Evolutionary conservation across 2,888 invertebrate species (phyloP).

Genomic region (Eupithecia subfuscata): DNA sequence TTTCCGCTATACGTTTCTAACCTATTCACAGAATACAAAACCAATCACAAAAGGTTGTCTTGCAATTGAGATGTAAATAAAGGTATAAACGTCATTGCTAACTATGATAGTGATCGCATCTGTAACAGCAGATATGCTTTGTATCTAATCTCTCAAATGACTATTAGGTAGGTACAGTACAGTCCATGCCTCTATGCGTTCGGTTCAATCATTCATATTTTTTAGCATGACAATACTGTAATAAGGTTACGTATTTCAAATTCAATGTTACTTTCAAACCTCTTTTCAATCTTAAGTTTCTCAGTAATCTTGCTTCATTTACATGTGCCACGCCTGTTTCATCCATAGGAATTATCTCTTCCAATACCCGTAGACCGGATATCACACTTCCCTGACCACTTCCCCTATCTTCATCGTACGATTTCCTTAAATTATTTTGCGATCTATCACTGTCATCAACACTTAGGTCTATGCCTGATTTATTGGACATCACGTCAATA

Average conservation of each 20-base stretch:
- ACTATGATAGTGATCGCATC: background rate
- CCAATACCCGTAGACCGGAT: background rate
- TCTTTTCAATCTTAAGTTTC: slow-evolving; percentile 19
- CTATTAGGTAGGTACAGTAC: background rate
- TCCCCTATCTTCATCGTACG: background rate
- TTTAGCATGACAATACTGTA: slow-evolving; percentile 47
- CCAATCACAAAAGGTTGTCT: background rate
- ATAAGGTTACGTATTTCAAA: slow-evolving; percentile 59
- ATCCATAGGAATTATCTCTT: background rate
- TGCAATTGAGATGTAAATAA: background rate
- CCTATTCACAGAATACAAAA: background rate
- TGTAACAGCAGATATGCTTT: background rate
- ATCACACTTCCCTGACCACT: background rate
- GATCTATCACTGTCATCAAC: slow-evolving; percentile 5
- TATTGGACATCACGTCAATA: slow-evolving; percentile 1
- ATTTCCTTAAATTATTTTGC: background rate
- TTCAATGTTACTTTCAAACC: slow-evolving; percentile 55
- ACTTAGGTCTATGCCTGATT: background rate
- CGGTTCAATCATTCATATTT: background rate
- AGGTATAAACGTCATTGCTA: background rate
- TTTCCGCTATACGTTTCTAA: background rate
- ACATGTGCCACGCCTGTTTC: slow-evolving; percentile 6
- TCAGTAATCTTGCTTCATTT: slow-evolving; percentile 14
- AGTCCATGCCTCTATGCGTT: background rate
- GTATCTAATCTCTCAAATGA: background rate